These are phyloP conservation scores for Myopa testacea DNA, from an alignment of 2,888 invertebrate genomes.

Conservation along the genomic window DNA sequence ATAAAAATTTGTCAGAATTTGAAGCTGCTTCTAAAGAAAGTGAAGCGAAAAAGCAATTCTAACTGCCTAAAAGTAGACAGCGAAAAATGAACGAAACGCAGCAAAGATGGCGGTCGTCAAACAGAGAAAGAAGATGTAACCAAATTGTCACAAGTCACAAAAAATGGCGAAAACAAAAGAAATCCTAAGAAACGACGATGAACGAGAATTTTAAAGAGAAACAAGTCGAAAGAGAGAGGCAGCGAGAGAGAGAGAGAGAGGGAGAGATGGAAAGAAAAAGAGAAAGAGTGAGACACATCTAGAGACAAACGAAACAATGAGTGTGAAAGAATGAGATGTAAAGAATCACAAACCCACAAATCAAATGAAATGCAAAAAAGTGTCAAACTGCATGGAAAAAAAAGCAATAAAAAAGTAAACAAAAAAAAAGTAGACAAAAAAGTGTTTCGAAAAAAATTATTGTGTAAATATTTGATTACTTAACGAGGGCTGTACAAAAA, in stretches of 20 bases:
- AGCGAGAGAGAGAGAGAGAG: neutral
- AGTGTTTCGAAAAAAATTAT: conserved; percentile 50
- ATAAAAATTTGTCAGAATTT: neutral
- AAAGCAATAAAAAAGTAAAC: neutral
- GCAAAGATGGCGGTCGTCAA: neutral
- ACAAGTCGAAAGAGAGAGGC: neutral
- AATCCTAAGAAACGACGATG: neutral
- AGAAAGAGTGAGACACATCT: neutral
- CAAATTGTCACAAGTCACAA: neutral
- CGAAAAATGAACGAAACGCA: neutral
- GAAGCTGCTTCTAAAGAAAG: neutral
- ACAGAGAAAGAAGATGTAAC: neutral
- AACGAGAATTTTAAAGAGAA: neutral
- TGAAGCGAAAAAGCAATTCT: neutral
- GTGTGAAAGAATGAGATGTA: conserved; percentile 1
- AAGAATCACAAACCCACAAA: conserved; percentile 19
- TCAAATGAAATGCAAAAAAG: conserved; percentile 29
- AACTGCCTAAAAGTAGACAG: neutral
- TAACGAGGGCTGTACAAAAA: conserved; percentile 50
- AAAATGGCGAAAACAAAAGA: neutral
- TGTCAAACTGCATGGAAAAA: neutral
- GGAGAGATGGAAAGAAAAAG: neutral
- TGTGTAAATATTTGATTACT: conserved; percentile 58
- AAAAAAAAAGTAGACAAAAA: conserved; percentile 22
- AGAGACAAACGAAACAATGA: neutral